Conservation (phyloP, 2,113 vertebrate species). For the Dipodomys merriami region DNA sequence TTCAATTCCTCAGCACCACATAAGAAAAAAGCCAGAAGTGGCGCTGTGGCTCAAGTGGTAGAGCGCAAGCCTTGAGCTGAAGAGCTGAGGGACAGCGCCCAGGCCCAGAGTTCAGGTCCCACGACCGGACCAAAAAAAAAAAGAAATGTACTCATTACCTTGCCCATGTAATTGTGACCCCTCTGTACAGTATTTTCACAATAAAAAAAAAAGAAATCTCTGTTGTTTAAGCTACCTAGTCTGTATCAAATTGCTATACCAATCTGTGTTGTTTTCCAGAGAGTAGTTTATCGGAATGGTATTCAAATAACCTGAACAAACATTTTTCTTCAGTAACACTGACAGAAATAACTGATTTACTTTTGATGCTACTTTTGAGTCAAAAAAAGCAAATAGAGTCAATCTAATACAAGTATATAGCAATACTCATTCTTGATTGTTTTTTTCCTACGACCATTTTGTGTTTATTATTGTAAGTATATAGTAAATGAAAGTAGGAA, state of each 20-base stretch:
- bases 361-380: not conserved
- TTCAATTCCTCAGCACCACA: no score
- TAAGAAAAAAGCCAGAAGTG: no score
- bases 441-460: not conserved
- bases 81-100: no score
- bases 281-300: not conserved
- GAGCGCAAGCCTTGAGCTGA: no score
- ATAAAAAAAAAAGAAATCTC: not conserved
- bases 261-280: not conserved
- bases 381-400: not conserved
- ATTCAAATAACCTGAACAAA: not conserved
- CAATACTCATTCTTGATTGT: not conserved
- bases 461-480: not conserved
- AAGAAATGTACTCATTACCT: no score
- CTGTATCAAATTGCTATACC: not conserved
- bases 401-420: conserved; percentile 30
- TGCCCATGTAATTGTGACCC: no score
- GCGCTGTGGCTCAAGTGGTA: no score
- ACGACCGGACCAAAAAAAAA: no score
- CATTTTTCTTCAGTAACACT: conserved; percentile 8
- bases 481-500: not conserved
- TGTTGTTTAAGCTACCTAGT: not conserved
- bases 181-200: no score
- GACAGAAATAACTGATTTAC: not conserved
- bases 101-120: no score